phyloP scores from a whole-genome alignment of 2,113 vertebrate species.

The Lynx canadensis region DNA sequence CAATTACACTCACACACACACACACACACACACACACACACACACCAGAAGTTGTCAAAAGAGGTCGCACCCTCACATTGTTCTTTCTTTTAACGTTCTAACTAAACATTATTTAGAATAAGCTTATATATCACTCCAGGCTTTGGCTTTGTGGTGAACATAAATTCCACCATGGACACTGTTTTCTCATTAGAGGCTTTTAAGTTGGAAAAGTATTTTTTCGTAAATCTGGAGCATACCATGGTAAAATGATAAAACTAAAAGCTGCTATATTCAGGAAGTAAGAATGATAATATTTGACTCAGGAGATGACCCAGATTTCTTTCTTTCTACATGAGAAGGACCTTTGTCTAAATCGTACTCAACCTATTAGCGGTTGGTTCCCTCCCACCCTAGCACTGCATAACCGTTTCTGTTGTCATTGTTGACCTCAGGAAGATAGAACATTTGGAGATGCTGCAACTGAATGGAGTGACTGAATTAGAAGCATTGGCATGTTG shows the following conservation, averaged over 20 bases:
- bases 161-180: neutral
- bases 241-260: neutral
- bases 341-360: neutral
- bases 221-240: neutral
- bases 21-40: neutral
- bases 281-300: neutral
- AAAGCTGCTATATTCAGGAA: neutral
- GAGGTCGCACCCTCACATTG: neutral
- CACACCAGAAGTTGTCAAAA: neutral
- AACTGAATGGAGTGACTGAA: neutral
- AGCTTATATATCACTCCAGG: neutral
- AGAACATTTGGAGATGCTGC: rapidly evolving
- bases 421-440: rapidly evolving
- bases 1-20: neutral
- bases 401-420: rapidly evolving
- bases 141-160: neutral
- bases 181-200: neutral
- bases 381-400: neutral
- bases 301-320: neutral
- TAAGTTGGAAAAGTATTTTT: neutral
- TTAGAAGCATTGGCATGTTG: neutral
- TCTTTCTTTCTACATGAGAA: neutral
- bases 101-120: neutral
- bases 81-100: neutral
- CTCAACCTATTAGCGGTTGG: no score